Evolutionary conservation across 2,113 vertebrate species (phyloP), one percentile per base, ranked within the genome.

Genomic region (Lophochroa leadbeateri): DNA sequence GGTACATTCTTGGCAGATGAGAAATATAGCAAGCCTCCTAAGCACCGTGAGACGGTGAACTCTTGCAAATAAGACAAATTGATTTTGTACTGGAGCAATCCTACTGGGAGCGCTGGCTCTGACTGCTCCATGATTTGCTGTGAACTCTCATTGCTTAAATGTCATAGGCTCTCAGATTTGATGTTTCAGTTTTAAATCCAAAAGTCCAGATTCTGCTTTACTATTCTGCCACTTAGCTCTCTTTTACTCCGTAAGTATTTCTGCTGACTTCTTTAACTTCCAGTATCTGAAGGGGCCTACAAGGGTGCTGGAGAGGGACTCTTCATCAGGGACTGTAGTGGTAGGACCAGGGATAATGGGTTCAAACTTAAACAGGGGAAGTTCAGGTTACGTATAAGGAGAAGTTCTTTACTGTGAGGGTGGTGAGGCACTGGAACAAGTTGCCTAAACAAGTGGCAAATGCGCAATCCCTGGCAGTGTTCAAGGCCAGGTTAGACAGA

Each of bases 41-140:
- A 86, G 29, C 43, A 43, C 24, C 11, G 8, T 12, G 28, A 86
- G 77, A 86, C 0, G 2, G 49, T 82, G 83, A 94, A 79, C 55
- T 76, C 57, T 70, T 84, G 82, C n/a, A 93, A 90, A 92, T 27
- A 75, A 16, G 47, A 84, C 72, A 96, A 93, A 94, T 13, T 82
- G 57, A 65, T 95, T 92, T 94, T 79, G 23, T 64, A 75, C 47
- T 72, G 68, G 71, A 82, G 41, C 19, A 76, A 82, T 90, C 31
- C 80, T 89, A 33, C 21, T 78, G 72, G 52, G 82, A 94, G 6
- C 53, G 7, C 27, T 88, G 71, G 8, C 35, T 89, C 41, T 72
- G 28, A 53, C n/a, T 92, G 43, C 28, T 63, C 9, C 2, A 1
- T 52, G 60, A 64, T 75, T 93, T 93, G 7, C 29, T 84, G 44